A percentile compares a stretch with the other conserved stretches of the same genome.
Conservation (phyloP, 2,797 vertebrate species). For the Circus cinereus region DNA sequence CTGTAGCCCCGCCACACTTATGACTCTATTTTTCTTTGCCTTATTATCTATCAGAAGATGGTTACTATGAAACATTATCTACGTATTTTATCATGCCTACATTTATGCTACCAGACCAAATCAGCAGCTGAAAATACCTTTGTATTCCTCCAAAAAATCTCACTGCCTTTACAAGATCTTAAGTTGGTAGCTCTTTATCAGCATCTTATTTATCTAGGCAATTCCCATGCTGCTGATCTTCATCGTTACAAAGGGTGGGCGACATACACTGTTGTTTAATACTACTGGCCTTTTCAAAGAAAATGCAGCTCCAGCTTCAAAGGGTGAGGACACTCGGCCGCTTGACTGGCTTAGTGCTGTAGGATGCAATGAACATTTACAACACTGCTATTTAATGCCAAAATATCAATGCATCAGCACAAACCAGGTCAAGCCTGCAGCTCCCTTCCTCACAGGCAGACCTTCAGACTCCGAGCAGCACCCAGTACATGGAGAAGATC, state of each 20-base stretch:
- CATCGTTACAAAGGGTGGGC: not conserved
- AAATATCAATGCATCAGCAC: not conserved
- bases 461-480: not conserved
- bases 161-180: not conserved
- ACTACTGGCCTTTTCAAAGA: not conserved
- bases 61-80: conserved; percentile 49
- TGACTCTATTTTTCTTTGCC: not conserved
- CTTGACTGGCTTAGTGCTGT: not conserved
- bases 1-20: not conserved
- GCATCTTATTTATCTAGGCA: not conserved
- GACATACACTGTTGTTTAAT: not conserved
- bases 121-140: conserved; percentile 12
- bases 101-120: not conserved
- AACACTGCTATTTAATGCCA: not conserved
- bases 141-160: not conserved
- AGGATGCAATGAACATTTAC: not conserved
- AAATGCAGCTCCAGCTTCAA: not conserved
- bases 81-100: conserved; percentile 5
- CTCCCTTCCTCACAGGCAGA: not conserved
- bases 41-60: conserved; percentile 26
- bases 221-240: not conserved
- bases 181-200: not conserved
- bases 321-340: not conserved
- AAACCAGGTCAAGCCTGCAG: not conserved
- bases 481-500: not conserved